Base-by-base conservation (phyloP, 2,797 vertebrate species). In the Leptoclinus maculatus region DNA sequence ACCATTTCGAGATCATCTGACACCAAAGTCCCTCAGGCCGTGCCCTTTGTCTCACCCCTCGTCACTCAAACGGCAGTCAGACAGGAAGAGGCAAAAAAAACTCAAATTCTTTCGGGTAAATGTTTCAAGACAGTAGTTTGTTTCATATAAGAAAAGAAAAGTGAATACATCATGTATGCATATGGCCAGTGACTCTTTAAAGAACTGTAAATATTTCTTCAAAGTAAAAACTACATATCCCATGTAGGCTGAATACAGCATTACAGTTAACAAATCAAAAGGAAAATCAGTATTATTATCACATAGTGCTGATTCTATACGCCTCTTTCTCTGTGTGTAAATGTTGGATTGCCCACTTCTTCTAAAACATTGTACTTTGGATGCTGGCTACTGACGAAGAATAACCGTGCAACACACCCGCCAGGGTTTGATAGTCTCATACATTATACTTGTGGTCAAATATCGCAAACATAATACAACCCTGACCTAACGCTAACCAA, bases 11-110 rank as follows among this genome's bases (percentile, higher is more conserved):
- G 29, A 83, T 72, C 29, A 27, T 76, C 39, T 83, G 87, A 86
- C 87, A 83, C 58, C 10, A 13, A 13, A 21, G n/a, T 87, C 86
- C 76, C 76, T 13, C 0, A 7, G 65, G 83, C 41, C 39, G 3
- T 68, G 16, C 14, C 39, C 53, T 56, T 49, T 2, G 5, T 36
- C 29, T 82, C 41, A 45, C 47, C 58, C 34, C 36, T 23, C 78
- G 86, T 85, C 83, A 76, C 57, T 87, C 82, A 87, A 67, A 86
- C n/a, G 27, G 34, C 51, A 70, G 43, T 16, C 25, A 57, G 10
- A 45, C 3, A 21, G 19, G 41, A 6, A 67, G 5, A 41, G 12
- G 14, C 58, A 60, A 58, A 64, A 34, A 75, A 62, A 43, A 68
- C 67, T 49, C 29, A 23, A 32, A 72, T 13, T 19, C 34, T 29